A percentile compares a stretch with the other conserved stretches of the same genome.
Conservation (phyloP, 2,113 vertebrate genomes). For the Isichthys henryi region DNA sequence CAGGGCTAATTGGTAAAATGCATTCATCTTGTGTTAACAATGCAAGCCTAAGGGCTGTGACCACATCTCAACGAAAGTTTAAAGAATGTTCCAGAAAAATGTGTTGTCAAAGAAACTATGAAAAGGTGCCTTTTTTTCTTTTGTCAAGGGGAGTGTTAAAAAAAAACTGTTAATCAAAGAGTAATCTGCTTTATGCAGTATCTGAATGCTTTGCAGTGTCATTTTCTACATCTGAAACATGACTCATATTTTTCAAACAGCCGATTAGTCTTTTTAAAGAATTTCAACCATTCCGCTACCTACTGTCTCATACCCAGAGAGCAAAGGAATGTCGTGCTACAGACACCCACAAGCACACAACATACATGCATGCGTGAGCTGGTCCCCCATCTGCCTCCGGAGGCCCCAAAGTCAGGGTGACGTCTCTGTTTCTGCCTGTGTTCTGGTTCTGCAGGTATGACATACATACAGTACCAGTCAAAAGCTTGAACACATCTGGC, state of each 20-base stretch:
- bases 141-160: not conserved
- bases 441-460: not conserved
- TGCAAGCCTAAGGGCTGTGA: not conserved
- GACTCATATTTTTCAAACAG: not conserved
- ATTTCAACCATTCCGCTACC: not conserved
- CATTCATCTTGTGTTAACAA: not conserved
- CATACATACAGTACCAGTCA: not conserved
- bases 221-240: not conserved
- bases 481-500: not conserved
- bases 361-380: not conserved
- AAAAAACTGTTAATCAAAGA: not conserved
- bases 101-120: not conserved
- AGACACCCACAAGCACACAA: not conserved
- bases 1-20: conserved; percentile 1
- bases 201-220: not conserved
- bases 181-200: not conserved
- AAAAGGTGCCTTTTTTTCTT: not conserved
- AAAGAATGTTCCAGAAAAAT: not conserved
- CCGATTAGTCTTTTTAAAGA: not conserved
- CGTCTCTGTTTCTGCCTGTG: not conserved
- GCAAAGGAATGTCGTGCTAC: not conserved
- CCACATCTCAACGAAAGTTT: not conserved
- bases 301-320: not conserved
- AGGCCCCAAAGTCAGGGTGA: not conserved
- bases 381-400: not conserved